Evolutionary conservation across 2,113 vertebrate genomes (phyloP).

Genomic region (Condylura cristata): DNA sequence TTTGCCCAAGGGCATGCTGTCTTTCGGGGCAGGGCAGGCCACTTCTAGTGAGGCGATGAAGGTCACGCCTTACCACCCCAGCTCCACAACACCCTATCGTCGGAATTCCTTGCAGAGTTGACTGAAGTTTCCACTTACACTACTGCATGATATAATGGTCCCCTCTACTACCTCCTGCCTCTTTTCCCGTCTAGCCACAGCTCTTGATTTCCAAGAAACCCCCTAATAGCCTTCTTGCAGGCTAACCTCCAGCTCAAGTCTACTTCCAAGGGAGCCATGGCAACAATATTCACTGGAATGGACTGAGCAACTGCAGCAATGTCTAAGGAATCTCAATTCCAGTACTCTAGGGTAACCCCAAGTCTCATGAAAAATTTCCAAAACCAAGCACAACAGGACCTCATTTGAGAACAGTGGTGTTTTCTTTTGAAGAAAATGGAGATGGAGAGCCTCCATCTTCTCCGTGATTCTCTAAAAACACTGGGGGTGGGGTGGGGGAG

Average conservation of each 20-base stretch:
- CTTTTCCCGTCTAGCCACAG: not conserved
- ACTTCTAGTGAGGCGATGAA: not conserved
- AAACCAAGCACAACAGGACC: not conserved
- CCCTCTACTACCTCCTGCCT: not conserved
- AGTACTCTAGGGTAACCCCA: not conserved
- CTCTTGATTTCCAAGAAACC: not conserved
- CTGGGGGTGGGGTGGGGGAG: not conserved
- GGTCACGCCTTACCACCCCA: not conserved
- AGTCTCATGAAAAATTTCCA: not conserved
- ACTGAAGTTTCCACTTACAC: not conserved
- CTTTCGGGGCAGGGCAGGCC: not conserved
- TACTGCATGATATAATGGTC: not conserved
- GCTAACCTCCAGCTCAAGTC: not conserved
- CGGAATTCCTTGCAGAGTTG: not conserved
- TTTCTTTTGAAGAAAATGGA: not conserved
- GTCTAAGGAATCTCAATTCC: not conserved
- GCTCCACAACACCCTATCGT: not conserved
- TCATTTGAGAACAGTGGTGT: not conserved
- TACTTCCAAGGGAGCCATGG: not conserved
- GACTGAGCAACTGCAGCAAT: not conserved
- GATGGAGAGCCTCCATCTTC: not conserved
- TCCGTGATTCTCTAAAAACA: not conserved
- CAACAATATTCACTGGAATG: not conserved
- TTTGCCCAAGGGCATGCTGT: not conserved
- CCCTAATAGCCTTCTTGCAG: not conserved